These are phyloP conservation scores for Phrynocephalus forsythii DNA, from an alignment of 2,797 vertebrate species.

Conservation along the genomic window DNA sequence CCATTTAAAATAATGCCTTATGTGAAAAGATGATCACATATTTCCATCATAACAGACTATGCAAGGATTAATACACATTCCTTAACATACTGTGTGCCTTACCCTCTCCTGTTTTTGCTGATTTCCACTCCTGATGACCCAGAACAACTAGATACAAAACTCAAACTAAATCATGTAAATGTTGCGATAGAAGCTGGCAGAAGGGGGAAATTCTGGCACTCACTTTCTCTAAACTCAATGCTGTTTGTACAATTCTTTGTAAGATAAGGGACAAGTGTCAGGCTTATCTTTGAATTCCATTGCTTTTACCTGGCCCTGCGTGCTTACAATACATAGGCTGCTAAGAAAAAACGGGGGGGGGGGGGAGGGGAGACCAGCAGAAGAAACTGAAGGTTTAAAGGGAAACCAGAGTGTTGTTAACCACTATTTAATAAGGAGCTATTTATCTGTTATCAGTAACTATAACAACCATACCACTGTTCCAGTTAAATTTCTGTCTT, in stretches of 20 bases:
- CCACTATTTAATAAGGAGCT: neutral
- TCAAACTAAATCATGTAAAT: neutral
- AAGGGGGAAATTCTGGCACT: constrained; percentile 22
- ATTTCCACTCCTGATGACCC: neutral
- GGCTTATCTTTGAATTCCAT: constrained; percentile 20
- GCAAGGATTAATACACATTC: neutral
- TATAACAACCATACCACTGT: fast-evolving
- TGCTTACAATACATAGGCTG: neutral
- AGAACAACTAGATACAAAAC: constrained; percentile 7
- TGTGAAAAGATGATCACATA: neutral
- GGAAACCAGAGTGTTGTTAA: neutral
- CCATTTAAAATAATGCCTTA: neutral
- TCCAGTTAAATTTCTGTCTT: neutral
- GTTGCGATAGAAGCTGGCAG: neutral
- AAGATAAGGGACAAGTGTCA: neutral
- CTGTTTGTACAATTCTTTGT: neutral
- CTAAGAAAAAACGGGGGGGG: constrained; percentile 18
- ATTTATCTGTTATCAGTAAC: neutral
- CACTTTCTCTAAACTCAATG: neutral
- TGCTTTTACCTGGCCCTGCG: constrained; percentile 20
- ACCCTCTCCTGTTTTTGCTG: neutral
- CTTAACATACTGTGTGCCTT: neutral
- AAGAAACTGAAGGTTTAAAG: neutral
- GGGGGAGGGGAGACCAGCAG: neutral
- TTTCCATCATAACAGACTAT: neutral